Conservation (phyloP, 2,797 vertebrate genomes). For the Eospalax fontanierii region DNA sequence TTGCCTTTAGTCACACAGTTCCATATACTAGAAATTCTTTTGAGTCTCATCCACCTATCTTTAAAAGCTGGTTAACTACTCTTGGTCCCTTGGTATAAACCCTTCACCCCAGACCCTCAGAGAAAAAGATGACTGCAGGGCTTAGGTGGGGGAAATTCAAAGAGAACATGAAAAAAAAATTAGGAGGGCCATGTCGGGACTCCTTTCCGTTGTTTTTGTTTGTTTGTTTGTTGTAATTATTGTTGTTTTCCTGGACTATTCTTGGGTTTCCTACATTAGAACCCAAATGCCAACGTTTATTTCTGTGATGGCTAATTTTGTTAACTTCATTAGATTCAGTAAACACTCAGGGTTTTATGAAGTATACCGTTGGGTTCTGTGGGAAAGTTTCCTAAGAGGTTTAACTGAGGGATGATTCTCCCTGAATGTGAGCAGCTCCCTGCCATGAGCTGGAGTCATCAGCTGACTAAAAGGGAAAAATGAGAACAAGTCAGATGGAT, state of each 20-base stretch:
- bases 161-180: background rate
- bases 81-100: background rate
- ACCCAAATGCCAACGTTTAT: background rate
- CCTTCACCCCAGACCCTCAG: background rate
- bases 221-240: too few species aligned
- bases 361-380: background rate
- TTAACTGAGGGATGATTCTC: background rate
- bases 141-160: constrained; percentile 27
- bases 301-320: background rate
- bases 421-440: background rate
- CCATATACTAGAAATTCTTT: background rate
- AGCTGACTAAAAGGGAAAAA: background rate
- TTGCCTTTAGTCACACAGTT: background rate
- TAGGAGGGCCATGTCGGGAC: background rate
- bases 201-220: background rate
- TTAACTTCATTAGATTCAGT: background rate
- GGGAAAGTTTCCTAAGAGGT: background rate
- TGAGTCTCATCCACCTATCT: background rate
- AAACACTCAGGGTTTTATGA: background rate
- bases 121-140: constrained; percentile 33
- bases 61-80: background rate
- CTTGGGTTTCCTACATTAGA: background rate
- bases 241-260: background rate
- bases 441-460: background rate
- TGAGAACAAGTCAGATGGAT: background rate